Evolutionary conservation across 2,888 invertebrate species (phyloP), one percentile per base, ranked within the genome.

Genomic region (Phymatocera aterrima): DNA sequence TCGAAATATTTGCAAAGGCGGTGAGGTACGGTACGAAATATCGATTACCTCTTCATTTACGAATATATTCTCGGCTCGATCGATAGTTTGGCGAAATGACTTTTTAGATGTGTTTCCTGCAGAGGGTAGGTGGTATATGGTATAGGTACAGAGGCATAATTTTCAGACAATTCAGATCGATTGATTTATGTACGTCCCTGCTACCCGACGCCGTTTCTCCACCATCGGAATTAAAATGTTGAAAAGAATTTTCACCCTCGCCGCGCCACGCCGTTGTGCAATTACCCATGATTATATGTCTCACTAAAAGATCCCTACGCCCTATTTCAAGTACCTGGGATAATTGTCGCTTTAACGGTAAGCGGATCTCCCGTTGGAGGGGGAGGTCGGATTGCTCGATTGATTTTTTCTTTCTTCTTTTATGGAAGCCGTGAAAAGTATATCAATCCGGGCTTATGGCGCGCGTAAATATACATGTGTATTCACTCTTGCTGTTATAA

Each of bases 211-310:
- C 15, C 24, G 28, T 57, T 24, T 57, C 12, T 28, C 18, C 57
- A 24, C 21, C 21, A 2, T 28, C 57, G 28, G 57, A n/a, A 57
- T 57, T 12, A 28, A 28, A 57, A 28, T 3, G 12, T 28, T 15
- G 24, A 28, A 57, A 57, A 57, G 57, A 57, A 28, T 37, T 64
- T 37, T 37, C 18, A 37, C 6, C 61, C 61, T 12, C n/a, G 1
- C 3, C 18, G 8, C 34, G n/a, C n/a, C n/a, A n/a, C n/a, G n/a
- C n/a, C n/a, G 37, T 34, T 18, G 34, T 18, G 5, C 37, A 64
- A 64, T 64, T 64, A 37, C 34, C n/a, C 37, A 64, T 64, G 18
- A 64, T 64, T 64, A 64, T 64, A 64, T 61, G 18, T 37, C n/a
- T 64, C 37, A 37, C 8, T 18, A 37, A 37, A 18, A 57, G 54